Evolutionary conservation across 2,888 invertebrate species (phyloP).

Genomic region (Athetis lepigone): DNA sequence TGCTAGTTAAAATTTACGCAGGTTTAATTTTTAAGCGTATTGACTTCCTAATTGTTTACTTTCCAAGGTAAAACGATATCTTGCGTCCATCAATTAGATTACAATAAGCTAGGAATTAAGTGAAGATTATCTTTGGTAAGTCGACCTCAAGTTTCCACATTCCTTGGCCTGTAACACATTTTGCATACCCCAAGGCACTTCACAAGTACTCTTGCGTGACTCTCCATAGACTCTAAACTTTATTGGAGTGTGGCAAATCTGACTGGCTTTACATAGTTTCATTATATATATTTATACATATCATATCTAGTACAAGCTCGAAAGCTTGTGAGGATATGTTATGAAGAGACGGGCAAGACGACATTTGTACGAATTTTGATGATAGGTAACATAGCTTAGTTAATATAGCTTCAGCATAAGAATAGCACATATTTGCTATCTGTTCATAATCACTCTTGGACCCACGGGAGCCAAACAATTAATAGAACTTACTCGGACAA

Average conservation of each 20-base stretch:
- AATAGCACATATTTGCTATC: slow-evolving; percentile 3
- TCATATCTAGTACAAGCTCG: too few relatives aligned
- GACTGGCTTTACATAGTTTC: too few relatives aligned
- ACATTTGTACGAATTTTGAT: too few relatives aligned
- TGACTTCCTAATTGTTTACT: slow-evolving; percentile 28
- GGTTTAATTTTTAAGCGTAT: slow-evolving; percentile 37
- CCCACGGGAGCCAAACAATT: too few relatives aligned
- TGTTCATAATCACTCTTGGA: too few relatives aligned
- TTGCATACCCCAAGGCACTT: not conserved
- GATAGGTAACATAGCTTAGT: too few relatives aligned
- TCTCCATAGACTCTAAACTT: not conserved
- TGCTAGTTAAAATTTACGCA: slow-evolving; percentile 32
- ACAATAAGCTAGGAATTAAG: slow-evolving; percentile 45
- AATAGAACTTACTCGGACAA: too few relatives aligned
- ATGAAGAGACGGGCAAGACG: too few relatives aligned
- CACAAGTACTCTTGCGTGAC: not conserved
- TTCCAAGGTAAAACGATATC: slow-evolving; percentile 50
- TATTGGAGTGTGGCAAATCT: not conserved
- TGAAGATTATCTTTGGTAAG: slow-evolving; percentile 38
- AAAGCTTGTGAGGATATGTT: too few relatives aligned
- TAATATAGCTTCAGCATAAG: too few relatives aligned
- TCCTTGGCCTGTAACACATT: slow-evolving; percentile 7
- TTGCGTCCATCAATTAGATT: slow-evolving; percentile 52
- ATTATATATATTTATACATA: too few relatives aligned
- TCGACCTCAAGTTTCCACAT: slow-evolving; percentile 24